Evolutionary conservation across 30 jellyfish, hydroid and myxozoan genomes (phyloP).

Genomic region (Hydractinia symbiolongicarpus): DNA sequence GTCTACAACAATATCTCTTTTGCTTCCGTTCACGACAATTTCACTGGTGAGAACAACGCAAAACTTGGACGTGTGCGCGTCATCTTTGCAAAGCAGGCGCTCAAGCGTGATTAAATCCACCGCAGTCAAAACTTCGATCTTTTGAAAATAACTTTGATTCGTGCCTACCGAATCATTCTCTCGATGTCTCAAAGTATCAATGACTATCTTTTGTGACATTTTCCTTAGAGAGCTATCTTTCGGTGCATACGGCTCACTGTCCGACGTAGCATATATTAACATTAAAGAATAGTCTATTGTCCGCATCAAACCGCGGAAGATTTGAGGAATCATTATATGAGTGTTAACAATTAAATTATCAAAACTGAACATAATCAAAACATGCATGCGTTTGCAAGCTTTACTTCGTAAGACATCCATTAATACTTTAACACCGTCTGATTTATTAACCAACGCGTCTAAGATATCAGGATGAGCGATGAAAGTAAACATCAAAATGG

Average conservation of each 20-base stretch:
- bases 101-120: neutral
- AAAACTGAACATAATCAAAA: neutral
- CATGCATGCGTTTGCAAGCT: neutral
- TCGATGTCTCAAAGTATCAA: neutral
- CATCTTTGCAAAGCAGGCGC: neutral
- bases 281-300: neutral
- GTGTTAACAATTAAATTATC: neutral
- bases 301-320: neutral
- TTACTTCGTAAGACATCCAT: neutral
- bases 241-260: neutral
- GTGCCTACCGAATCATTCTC: neutral
- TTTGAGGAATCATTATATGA: neutral
- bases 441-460: neutral
- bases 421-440: neutral
- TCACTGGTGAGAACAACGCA: neutral
- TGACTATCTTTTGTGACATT: neutral
- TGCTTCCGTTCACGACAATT: neutral
- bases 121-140: neutral
- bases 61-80: neutral
- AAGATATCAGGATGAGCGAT: neutral
- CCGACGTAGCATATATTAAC: neutral
- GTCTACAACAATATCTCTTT: neutral
- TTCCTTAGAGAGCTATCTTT: neutral
- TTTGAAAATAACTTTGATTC: neutral
- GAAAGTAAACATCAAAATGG: constrained; percentile 5